phyloP scores from a whole-genome alignment of 2,797 vertebrate species.

The Pelochelys cantorii region DNA sequence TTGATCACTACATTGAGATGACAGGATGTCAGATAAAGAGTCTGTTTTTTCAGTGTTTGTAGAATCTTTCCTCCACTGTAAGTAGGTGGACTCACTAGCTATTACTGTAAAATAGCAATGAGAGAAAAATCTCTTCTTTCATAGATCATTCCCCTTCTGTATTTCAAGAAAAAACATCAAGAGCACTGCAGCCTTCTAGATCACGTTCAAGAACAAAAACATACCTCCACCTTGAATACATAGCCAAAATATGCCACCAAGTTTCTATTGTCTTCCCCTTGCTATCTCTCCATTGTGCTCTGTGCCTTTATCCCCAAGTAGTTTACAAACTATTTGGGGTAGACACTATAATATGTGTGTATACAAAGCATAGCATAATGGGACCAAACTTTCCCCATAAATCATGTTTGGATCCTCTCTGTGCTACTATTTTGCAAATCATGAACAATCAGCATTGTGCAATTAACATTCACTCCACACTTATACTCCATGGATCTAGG shows the following conservation, averaged over 20 bases:
- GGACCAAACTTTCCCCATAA: neutral
- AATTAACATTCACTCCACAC: neutral
- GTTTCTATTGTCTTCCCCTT: neutral
- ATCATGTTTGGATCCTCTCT: neutral
- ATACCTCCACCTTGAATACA: neutral
- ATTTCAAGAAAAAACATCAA: neutral
- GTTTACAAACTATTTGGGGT: neutral
- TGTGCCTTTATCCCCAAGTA: neutral
- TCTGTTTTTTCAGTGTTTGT: rapidly evolving
- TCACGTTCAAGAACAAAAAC: neutral
- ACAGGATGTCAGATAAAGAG: neutral
- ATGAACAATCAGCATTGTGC: neutral
- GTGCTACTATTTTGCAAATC: neutral
- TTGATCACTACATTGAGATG: neutral
- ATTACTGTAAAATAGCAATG: conserved; percentile 1
- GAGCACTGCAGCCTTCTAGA: neutral
- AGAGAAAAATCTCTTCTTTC: rapidly evolving
- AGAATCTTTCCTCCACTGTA: neutral
- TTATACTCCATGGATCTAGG: neutral
- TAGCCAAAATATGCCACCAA: neutral
- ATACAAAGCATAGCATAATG: neutral
- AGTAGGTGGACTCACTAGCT: rapidly evolving
- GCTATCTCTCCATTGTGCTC: neutral
- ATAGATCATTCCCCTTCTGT: neutral
- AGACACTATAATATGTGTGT: neutral